Evolutionary conservation across 2,888 invertebrate species (phyloP), one percentile per base, ranked within the genome.

Genomic region (Pterobdella sp.): DNA sequence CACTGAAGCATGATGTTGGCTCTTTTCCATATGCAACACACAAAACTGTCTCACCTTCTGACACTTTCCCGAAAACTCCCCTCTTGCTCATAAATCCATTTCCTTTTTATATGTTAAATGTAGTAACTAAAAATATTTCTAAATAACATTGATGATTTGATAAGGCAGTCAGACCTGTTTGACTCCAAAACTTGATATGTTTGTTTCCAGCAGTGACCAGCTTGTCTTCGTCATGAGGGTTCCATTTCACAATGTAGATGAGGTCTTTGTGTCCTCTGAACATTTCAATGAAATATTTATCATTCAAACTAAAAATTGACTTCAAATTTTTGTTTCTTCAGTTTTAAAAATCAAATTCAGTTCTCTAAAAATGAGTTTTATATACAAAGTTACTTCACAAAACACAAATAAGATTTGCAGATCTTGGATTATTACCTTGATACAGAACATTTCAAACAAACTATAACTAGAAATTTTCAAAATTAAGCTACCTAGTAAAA

Each of bases 181-280:
- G 84, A 37, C 79, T 80, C 85, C 85, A 85, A 79, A 84, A 84
- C 78, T 84, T 84, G 77, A 85, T 83, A 77, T 84, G 84, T 76
- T 84, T 84, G n/a, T 83, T 80, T 14, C 85, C 85, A 49, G 82
- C 84, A 34, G 84, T 83, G n/a, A 84, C 81, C 42, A 85, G 77
- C 72, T 80, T 80, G 75, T 79, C 80, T 42, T 74, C 68, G 73
- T 83, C 83, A 75, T 81, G 78, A 2, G 84, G 84, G 77, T 84
- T 84, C 83, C 84, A 85, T 75, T 82, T 82, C 72, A 84, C 80
- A 22, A 82, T 82, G 80, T 84, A 85, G 73, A 85, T 84, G 77
- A 84, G 84, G 78, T 84, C 84, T 72, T 82, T 84, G 78, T 84
- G 83, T 26, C 84, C 84, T 75, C 85, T 84, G 72, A 35, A 36